A percentile compares a stretch with the other conserved stretches of the same genome.
Evolutionary conservation across 2,888 invertebrate species (phyloP).

Genomic region (Lamellibrachia satsuma): DNA sequence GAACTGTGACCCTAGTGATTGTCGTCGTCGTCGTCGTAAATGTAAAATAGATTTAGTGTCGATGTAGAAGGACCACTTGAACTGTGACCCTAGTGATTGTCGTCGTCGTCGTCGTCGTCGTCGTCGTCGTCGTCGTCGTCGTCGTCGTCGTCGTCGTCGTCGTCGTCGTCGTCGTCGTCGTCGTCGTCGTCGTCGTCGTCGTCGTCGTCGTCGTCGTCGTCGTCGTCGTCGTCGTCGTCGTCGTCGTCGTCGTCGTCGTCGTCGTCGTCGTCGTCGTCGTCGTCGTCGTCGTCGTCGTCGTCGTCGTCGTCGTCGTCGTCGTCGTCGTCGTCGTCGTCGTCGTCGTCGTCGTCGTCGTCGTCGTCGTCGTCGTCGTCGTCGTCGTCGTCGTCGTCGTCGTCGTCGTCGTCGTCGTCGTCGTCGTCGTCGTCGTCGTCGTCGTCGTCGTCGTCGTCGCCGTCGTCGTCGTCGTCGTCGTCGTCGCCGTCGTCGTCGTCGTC

Average conservation of each 20-base stretch:
- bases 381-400: neutral
- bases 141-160: conserved; percentile 30
- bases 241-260: conserved; percentile 28
- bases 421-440: conserved; percentile 23
- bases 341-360: conserved; percentile 23
- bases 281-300: conserved; percentile 19
- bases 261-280: conserved; percentile 26
- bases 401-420: conserved; percentile 23
- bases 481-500: neutral
- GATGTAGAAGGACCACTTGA: too few relatives aligned
- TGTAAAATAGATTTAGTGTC: too few relatives aligned
- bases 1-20: too few relatives aligned
- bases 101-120: too few relatives aligned
- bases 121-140: conserved; percentile 28
- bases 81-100: too few relatives aligned
- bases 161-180: conserved; percentile 28
- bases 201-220: conserved; percentile 30
- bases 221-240: conserved; percentile 33
- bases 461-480: conserved; percentile 21
- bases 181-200: conserved; percentile 31
- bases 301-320: neutral
- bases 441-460: neutral
- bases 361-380: conserved; percentile 18
- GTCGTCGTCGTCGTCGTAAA: too few relatives aligned
- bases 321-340: conserved; percentile 20